Conservation (phyloP, 2,113 vertebrate species). For the Semicossyphus pulcher region DNA sequence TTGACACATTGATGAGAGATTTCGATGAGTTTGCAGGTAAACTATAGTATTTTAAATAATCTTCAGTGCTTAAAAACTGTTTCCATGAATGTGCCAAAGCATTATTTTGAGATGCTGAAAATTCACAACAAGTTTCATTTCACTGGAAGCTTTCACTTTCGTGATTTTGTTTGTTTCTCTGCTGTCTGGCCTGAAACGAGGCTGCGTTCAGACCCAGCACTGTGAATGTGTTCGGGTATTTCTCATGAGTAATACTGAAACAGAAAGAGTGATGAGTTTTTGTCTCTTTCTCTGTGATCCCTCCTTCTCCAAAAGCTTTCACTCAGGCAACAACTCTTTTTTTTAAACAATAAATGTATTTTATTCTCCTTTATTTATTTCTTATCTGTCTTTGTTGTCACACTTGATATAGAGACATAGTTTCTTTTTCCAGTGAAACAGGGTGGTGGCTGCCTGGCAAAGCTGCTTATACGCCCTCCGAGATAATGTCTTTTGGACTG, state of each 20-base stretch:
- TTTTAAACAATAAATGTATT: too few species aligned
- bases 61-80: too few species aligned
- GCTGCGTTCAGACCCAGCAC: too few species aligned
- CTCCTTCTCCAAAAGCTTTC: background rate
- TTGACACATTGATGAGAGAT: too few species aligned
- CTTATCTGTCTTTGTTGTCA: background rate
- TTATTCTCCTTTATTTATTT: background rate
- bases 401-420: background rate
- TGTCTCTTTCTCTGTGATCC: too few species aligned
- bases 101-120: background rate
- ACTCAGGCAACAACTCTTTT: background rate
- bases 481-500: background rate
- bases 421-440: slow-evolving; percentile 51
- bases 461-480: background rate
- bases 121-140: background rate
- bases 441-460: slow-evolving; percentile 18
- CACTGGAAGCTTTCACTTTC: background rate
- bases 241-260: slow-evolving; percentile 63
- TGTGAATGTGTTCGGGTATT: too few species aligned
- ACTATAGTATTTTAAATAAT: too few species aligned
- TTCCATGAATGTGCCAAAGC: too few species aligned
- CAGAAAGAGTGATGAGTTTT: background rate
- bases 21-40: too few species aligned
- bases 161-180: too few species aligned
- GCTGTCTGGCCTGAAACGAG: too few species aligned